These are phyloP conservation scores for Leiothrix lutea DNA, from an alignment of 2,113 vertebrate species.

Conservation along the genomic window DNA sequence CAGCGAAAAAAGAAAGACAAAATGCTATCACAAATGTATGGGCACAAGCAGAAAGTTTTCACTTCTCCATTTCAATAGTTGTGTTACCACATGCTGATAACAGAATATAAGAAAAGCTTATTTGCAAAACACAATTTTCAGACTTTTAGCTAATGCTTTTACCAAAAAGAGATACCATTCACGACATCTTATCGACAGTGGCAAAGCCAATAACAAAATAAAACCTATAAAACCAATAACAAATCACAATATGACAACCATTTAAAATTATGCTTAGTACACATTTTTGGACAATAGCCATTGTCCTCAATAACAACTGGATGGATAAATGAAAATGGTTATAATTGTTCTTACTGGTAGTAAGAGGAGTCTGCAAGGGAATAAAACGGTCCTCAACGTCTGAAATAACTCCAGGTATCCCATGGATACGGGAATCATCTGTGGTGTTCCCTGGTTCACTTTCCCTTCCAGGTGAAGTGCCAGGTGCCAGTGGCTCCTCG, in stretches of 20 bases:
- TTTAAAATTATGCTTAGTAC: neutral
- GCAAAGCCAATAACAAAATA: neutral
- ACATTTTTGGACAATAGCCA: accelerated
- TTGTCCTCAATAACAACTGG: neutral
- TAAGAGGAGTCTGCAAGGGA: neutral
- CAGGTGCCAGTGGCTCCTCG: neutral
- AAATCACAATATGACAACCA: neutral
- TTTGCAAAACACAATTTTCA: neutral
- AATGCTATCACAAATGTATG: neutral
- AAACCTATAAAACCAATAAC: neutral
- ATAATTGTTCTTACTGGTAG: conserved; percentile 36
- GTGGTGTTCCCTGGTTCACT: neutral
- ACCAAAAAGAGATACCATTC: neutral
- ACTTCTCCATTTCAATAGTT: neutral
- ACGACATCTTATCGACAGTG: neutral
- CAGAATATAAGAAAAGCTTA: neutral
- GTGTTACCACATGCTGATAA: neutral
- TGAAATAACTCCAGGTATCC: neutral
- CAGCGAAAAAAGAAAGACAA: neutral
- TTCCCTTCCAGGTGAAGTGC: neutral
- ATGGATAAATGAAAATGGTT: neutral
- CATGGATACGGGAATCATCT: neutral
- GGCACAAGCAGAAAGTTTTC: neutral
- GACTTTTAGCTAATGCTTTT: neutral
- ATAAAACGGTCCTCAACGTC: neutral